Conservation (phyloP, 1,140 invertebrate genomes). For the Drosophila littoralis region DNA sequence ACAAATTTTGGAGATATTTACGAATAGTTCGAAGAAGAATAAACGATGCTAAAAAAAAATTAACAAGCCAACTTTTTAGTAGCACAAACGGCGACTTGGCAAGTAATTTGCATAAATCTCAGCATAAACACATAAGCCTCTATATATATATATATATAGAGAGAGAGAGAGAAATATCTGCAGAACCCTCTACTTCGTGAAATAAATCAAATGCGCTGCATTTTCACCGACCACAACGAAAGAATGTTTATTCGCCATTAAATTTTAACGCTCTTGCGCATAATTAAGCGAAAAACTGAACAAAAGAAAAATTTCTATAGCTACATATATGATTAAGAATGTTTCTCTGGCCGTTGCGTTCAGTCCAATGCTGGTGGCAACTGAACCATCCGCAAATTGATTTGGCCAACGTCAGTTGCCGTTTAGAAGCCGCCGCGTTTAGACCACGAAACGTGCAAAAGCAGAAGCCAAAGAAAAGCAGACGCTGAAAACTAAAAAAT, state of each 20-base stretch:
- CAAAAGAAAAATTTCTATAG: conserved; percentile 74
- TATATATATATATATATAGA: conserved; percentile 6
- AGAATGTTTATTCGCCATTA: conserved; percentile 79
- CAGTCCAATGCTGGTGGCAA: conserved; percentile 25
- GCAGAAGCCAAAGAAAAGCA: conserved; percentile 15
- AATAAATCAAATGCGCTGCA: conserved; percentile 69
- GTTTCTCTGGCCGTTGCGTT: conserved; percentile 32
- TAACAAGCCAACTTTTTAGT: conserved; percentile 47
- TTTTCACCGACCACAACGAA: conserved; percentile 61
- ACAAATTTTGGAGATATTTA: conserved; percentile 11
- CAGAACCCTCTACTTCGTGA: conserved; percentile 9
- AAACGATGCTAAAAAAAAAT: conserved; percentile 48
- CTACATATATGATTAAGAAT: conserved; percentile 63
- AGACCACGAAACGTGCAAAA: conserved; percentile 50
- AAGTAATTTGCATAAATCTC: conserved; percentile 57
- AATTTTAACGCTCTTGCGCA: conserved; percentile 76
- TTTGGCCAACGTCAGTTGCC: conserved; percentile 77
- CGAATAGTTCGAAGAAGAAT: conserved; percentile 5
- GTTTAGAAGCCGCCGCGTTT: conserved; percentile 75
- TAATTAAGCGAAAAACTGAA: conserved; percentile 73
- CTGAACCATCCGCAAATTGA: conserved; percentile 57
- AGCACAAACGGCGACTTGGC: conserved; percentile 50
- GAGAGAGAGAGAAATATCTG: not conserved
- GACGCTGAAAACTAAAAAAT: conserved; percentile 14
- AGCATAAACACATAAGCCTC: conserved; percentile 12